These are phyloP conservation scores for Caerostris extrusa DNA, from an alignment of 1,140 invertebrate genomes.

Conservation along the genomic window DNA sequence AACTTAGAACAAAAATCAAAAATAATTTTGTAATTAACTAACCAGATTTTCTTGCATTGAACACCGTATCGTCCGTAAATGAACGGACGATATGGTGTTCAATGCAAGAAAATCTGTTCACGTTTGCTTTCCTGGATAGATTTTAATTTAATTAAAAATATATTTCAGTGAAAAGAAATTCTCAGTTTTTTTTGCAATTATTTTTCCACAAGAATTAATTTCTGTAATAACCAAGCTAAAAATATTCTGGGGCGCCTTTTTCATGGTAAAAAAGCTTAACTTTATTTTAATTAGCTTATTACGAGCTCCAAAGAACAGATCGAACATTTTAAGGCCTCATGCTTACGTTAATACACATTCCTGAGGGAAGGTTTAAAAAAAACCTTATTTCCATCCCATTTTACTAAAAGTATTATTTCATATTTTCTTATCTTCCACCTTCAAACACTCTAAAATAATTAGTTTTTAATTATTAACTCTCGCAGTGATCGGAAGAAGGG, in stretches of 20 bases:
- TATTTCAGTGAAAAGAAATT: background rate
- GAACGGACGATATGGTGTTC: no score
- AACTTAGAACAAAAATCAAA: background rate
- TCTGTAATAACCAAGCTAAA: background rate
- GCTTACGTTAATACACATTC: no score
- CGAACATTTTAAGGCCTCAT: background rate
- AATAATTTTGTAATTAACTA: background rate
- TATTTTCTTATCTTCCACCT: no score
- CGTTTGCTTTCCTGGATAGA: no score
- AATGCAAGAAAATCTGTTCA: no score
- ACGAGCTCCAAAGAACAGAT: background rate
- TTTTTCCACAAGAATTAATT: background rate
- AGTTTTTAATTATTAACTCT: no score
- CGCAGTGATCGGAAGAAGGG: no score
- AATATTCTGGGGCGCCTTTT: background rate
- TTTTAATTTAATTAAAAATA: background rate
- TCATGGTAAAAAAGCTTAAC: background rate
- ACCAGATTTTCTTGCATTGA: background rate
- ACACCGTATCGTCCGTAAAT: background rate
- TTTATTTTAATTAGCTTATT: slow-evolving; percentile 6
- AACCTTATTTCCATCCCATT: no score
- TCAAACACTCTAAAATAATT: no score
- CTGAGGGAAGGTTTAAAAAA: no score
- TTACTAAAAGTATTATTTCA: no score
- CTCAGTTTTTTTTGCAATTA: background rate